These are phyloP conservation scores for Centrocercus urophasianus DNA, from an alignment of 2,113 vertebrate species.

Conservation along the genomic window DNA sequence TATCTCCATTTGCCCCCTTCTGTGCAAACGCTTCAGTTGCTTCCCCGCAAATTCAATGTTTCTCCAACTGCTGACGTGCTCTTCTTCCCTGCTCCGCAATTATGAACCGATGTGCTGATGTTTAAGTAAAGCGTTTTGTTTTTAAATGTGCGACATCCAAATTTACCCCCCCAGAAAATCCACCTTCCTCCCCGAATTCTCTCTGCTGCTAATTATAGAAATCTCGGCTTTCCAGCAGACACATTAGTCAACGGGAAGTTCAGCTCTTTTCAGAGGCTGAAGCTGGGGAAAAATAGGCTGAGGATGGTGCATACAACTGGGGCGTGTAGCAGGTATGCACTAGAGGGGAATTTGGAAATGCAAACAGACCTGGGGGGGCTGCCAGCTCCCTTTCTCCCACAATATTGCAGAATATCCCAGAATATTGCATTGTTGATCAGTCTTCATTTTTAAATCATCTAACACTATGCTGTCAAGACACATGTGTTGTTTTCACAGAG, in stretches of 20 bases:
- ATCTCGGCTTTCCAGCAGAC: slow-evolving; percentile 10
- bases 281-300: not conserved
- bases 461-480: not conserved
- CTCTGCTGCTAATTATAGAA: not conserved
- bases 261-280: not conserved
- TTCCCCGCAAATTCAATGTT: slow-evolving; percentile 48
- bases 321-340: not conserved
- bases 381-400: not conserved
- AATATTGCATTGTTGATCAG: not conserved
- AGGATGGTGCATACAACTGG: not conserved
- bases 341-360: not conserved
- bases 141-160: not conserved
- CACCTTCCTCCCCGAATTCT: not conserved
- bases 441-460: not conserved
- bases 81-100: slow-evolving; percentile 4
- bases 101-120: not conserved
- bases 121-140: slow-evolving; percentile 16
- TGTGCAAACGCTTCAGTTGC: slow-evolving; percentile 43
- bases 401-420: not conserved
- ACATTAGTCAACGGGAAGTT: not conserved
- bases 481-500: not conserved
- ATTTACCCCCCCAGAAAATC: not conserved
- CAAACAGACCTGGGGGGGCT: not conserved
- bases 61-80: not conserved
- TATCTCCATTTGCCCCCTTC: slow-evolving; percentile 61